phyloP scores from a whole-genome alignment of 2,113 vertebrate genomes.

The Lipophrys pholis region DNA sequence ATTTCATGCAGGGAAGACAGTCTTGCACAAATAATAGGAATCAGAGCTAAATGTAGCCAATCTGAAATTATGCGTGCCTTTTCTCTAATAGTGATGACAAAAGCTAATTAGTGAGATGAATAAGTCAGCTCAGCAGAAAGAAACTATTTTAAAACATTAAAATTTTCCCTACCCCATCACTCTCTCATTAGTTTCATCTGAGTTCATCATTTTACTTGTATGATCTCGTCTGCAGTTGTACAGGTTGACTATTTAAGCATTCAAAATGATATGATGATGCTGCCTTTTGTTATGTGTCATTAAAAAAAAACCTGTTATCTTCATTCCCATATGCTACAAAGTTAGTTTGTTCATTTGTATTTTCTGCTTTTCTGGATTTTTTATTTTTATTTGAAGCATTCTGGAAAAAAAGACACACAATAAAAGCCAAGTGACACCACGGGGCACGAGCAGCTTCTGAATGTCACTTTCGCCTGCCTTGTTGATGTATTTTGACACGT shows the following conservation, averaged over 20 bases:
- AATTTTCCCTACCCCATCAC: slow-evolving; percentile 4
- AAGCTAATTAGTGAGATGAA: slow-evolving; percentile 45
- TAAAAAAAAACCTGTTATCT: too few relatives aligned
- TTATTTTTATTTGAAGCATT: background rate
- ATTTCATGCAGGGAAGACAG: slow-evolving; percentile 24
- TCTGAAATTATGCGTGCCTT: slow-evolving; percentile 13
- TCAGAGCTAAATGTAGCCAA: slow-evolving; percentile 24
- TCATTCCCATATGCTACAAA: too few relatives aligned
- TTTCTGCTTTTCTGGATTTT: background rate
- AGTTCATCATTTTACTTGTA: slow-evolving; percentile 19
- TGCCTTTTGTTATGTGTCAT: too few relatives aligned
- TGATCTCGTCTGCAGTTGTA: slow-evolving; percentile 1
- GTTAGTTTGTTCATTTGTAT: background rate
- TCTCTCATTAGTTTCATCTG: background rate
- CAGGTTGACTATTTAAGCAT: background rate
- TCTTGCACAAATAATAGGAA: slow-evolving; percentile 22
- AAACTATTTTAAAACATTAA: slow-evolving; percentile 22
- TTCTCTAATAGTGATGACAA: slow-evolving; percentile 21
- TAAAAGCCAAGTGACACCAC: slow-evolving; percentile 25
- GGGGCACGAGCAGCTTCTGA: slow-evolving; percentile 42
- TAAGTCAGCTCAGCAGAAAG: slow-evolving; percentile 20
- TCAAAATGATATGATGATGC: too few relatives aligned
- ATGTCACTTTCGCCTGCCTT: slow-evolving; percentile 48
- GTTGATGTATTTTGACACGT: slow-evolving; percentile 67
- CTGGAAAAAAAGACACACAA: slow-evolving; percentile 1